A percentile compares a stretch with the other conserved stretches of the same genome.
phyloP scores from a whole-genome alignment of 2,113 vertebrate genomes.

The Columba livia region DNA sequence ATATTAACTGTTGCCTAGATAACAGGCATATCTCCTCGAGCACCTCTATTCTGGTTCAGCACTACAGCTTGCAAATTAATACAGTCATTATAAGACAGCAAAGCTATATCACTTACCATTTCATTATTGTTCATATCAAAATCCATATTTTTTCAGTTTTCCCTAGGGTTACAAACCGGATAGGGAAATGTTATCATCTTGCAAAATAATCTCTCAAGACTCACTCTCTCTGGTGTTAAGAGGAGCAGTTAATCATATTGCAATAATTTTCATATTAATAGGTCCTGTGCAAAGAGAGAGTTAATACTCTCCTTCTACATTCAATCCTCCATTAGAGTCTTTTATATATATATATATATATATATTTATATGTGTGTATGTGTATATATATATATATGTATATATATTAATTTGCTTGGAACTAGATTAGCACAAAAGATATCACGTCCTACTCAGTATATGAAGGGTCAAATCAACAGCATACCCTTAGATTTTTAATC shows the following conservation, averaged over 20 bases:
- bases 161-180: conserved; percentile 51
- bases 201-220: conserved; percentile 48
- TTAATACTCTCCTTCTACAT: not conserved
- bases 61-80: conserved; percentile 68
- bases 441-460: conserved; percentile 34
- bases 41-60: conserved; percentile 64
- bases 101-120: conserved; percentile 60
- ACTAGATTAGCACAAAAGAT: conserved; percentile 42
- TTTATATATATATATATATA: not conserved
- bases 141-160: conserved; percentile 49
- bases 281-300: not conserved
- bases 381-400: not conserved
- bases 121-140: conserved; percentile 70
- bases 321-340: not conserved
- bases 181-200: conserved; percentile 34
- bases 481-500: conserved; percentile 46
- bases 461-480: conserved; percentile 37
- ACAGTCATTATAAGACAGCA: conserved; percentile 50
- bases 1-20: conserved; percentile 72
- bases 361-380: not conserved
- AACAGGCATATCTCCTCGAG: conserved; percentile 55
- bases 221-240: conserved; percentile 28
- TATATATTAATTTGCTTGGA: conserved; percentile 11
- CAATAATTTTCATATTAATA: conserved; percentile 63
- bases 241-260: conserved; percentile 36